Conservation (phyloP, 2,797 vertebrate genomes). For the Trichosurus vulpecula region DNA sequence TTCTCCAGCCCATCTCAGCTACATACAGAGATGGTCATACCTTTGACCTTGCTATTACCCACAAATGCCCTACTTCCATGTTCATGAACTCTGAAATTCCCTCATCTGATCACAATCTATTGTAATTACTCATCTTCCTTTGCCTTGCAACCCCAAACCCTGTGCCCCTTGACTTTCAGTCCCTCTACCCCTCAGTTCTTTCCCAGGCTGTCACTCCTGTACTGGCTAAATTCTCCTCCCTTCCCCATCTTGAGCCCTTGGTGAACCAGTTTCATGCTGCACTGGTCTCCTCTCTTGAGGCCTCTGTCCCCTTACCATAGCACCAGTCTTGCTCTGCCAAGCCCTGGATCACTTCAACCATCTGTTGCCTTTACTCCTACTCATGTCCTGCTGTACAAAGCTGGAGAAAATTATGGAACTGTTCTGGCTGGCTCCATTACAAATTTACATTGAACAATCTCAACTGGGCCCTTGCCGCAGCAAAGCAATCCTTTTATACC, state of each 20-base stretch:
- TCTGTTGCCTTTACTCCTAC: neutral
- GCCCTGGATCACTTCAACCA: neutral
- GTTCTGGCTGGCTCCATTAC: neutral
- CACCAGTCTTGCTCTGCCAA: neutral
- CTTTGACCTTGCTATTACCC: too few relatives aligned
- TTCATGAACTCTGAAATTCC: neutral
- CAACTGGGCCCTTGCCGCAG: neutral
- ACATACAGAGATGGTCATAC: too few relatives aligned
- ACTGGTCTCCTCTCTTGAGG: neutral
- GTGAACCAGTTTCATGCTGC: neutral
- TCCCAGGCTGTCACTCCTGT: neutral
- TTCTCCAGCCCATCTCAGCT: too few relatives aligned
- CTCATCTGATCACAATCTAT: neutral
- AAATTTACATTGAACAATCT: neutral
- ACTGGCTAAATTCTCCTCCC: neutral
- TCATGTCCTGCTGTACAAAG: neutral
- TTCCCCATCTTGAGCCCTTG: neutral
- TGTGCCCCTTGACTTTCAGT: too few relatives aligned
- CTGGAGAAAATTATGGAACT: too few relatives aligned
- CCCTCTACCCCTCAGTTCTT: too few relatives aligned
- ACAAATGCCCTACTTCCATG: neutral
- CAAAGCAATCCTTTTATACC: neutral
- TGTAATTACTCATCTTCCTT: neutral
- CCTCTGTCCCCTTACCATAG: neutral
- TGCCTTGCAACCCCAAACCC: too few relatives aligned